A percentile compares a stretch with the other conserved stretches of the same genome.
Evolutionary conservation across 1,140 invertebrate genomes (phyloP).

Genomic region (Bombus balteatus): DNA sequence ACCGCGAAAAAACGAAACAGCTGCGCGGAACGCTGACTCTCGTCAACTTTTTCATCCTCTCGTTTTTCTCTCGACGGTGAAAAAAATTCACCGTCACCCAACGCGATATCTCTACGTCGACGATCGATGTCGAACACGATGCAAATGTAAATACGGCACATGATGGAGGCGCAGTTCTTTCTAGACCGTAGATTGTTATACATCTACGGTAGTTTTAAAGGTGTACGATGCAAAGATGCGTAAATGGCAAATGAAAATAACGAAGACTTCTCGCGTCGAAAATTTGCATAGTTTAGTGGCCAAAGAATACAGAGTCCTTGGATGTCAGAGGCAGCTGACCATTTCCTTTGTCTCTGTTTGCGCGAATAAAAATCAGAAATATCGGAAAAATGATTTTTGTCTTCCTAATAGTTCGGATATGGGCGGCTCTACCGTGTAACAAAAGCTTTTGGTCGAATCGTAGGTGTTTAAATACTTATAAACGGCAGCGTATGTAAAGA

Average conservation of each 20-base stretch:
- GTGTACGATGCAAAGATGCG: too few species aligned
- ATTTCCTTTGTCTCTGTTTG: too few species aligned
- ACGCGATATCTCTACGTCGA: not conserved
- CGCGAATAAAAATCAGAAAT: too few species aligned
- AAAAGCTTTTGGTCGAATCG: not conserved
- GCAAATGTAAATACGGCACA: not conserved
- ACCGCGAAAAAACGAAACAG: constrained; percentile 18
- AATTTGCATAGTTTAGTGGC: too few species aligned
- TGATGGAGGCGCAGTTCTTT: constrained; percentile 23
- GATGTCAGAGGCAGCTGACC: too few species aligned
- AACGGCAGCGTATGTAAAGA: not conserved
- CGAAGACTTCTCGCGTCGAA: too few species aligned
- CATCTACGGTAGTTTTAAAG: too few species aligned
- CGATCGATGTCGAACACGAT: not conserved
- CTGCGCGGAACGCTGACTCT: constrained; percentile 54
- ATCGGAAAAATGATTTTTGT: too few species aligned
- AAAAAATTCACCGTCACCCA: constrained; percentile 26
- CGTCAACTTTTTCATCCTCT: constrained; percentile 42
- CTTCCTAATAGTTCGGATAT: too few species aligned
- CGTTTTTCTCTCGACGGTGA: not conserved
- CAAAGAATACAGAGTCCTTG: too few species aligned
- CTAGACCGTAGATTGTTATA: not conserved
- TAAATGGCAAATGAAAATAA: too few species aligned
- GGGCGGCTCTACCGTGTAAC: too few species aligned
- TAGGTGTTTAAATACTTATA: not conserved